Percentiles rank a stretch among this genome's conserved stretches.
Evolutionary conservation across 1,140 invertebrate genomes (phyloP).

Genomic region (Caerostris extrusa): DNA sequence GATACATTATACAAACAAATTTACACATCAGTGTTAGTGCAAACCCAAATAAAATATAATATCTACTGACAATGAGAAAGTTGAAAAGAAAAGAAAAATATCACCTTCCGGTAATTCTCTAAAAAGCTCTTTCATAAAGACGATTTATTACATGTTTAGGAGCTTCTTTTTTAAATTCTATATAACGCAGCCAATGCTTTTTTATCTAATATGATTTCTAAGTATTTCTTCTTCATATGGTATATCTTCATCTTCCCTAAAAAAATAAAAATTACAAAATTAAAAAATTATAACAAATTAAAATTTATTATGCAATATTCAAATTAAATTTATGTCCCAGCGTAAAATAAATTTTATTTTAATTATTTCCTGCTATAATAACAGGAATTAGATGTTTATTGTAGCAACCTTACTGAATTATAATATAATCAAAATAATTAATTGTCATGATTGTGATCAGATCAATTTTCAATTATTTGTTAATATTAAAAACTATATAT

Average conservation of each 20-base stretch:
- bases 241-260: constrained; percentile 91
- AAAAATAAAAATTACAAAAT: background rate
- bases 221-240: constrained; percentile 99
- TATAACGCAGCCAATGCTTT: constrained; percentile 98
- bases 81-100: background rate
- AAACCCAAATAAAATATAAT: too few species aligned
- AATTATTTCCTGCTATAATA: too few species aligned
- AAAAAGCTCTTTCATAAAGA: constrained; percentile 96
- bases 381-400: too few species aligned
- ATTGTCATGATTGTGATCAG: too few species aligned
- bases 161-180: constrained; percentile 95
- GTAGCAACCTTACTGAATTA: too few species aligned
- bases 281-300: background rate
- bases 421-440: too few species aligned
- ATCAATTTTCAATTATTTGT: too few species aligned
- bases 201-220: constrained; percentile 98
- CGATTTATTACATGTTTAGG: constrained; percentile 92
- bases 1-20: too few species aligned
- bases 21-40: too few species aligned
- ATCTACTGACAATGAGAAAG: background rate
- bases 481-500: too few species aligned
- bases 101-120: constrained; percentile 95
- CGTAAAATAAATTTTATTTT: too few species aligned
- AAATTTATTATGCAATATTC: background rate
- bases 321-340: too few species aligned